Conservation (phyloP, 2,797 vertebrate species). For the Pygocentrus nattereri region DNA sequence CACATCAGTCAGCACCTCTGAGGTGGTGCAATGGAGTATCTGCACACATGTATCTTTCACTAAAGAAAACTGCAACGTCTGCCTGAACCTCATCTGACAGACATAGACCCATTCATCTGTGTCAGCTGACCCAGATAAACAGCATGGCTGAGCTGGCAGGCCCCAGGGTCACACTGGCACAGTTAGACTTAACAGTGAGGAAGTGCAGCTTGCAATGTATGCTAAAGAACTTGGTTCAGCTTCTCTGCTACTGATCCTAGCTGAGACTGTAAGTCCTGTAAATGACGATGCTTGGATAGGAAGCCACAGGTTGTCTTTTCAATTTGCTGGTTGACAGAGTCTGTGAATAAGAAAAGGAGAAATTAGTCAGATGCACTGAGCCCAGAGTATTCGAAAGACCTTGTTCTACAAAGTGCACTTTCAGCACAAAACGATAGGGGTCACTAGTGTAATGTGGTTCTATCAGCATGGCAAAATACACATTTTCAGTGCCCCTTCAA, state of each 20-base stretch:
- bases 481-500: neutral
- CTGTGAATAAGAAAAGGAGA: conserved; percentile 49
- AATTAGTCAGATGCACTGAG: conserved; percentile 21
- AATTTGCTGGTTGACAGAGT: conserved; percentile 28
- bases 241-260: neutral
- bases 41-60: conserved; percentile 26
- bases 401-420: conserved; percentile 2
- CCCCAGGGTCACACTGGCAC: neutral
- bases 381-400: neutral
- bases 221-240: neutral
- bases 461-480: neutral
- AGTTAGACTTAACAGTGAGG: neutral
- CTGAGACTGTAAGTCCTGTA: neutral
- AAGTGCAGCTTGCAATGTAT: neutral
- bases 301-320: conserved; percentile 36
- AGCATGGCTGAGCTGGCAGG: conserved; percentile 13
- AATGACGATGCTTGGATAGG: neutral
- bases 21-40: conserved; percentile 4
- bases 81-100: conserved; percentile 29
- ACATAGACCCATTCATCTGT: conserved; percentile 47
- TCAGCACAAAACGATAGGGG: conserved; percentile 51
- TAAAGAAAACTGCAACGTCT: conserved; percentile 30
- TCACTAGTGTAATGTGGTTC: conserved; percentile 52
- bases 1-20: conserved; percentile 2
- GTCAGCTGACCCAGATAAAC: conserved; percentile 48